Evolutionary conservation across 2,113 vertebrate species (phyloP).

Genomic region (Eretmochelys imbricata): DNA sequence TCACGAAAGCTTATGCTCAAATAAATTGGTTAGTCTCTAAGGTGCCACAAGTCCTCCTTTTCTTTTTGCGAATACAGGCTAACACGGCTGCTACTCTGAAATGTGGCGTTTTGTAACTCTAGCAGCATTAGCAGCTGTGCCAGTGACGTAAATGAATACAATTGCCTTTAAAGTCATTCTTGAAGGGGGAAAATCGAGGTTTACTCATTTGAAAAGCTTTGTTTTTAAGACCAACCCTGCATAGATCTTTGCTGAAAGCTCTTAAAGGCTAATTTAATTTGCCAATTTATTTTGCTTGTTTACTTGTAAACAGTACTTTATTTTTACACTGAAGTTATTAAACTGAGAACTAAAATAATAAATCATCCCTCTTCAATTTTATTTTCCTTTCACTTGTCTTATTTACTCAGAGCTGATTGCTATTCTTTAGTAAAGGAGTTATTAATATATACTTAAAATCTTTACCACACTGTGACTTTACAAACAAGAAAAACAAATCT

Average conservation of each 20-base stretch:
- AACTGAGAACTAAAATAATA: background rate
- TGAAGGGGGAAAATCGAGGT: background rate
- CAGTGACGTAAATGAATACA: conserved; percentile 54
- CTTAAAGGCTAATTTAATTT: background rate
- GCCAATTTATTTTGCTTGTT: background rate
- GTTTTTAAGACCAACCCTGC: background rate
- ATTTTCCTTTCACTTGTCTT: background rate
- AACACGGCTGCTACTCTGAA: background rate
- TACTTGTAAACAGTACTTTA: background rate
- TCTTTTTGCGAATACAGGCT: too few relatives aligned
- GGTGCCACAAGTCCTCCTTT: too few relatives aligned
- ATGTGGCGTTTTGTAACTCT: conserved; percentile 41
- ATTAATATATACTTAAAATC: background rate
- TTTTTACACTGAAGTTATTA: background rate
- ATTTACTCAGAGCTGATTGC: background rate
- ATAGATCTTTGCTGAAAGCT: background rate
- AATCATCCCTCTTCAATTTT: background rate
- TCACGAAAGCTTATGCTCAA: too few relatives aligned
- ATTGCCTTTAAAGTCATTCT: conserved; percentile 30
- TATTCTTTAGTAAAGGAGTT: background rate
- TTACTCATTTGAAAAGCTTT: conserved; percentile 3
- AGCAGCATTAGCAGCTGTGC: conserved; percentile 46
- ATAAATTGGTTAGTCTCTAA: too few relatives aligned
- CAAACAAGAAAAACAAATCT: background rate
- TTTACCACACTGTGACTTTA: background rate